Evolutionary conservation across 2,888 invertebrate genomes (phyloP), one percentile per base, ranked within the genome.

Genomic region (Cataglyphis altisquamis): DNA sequence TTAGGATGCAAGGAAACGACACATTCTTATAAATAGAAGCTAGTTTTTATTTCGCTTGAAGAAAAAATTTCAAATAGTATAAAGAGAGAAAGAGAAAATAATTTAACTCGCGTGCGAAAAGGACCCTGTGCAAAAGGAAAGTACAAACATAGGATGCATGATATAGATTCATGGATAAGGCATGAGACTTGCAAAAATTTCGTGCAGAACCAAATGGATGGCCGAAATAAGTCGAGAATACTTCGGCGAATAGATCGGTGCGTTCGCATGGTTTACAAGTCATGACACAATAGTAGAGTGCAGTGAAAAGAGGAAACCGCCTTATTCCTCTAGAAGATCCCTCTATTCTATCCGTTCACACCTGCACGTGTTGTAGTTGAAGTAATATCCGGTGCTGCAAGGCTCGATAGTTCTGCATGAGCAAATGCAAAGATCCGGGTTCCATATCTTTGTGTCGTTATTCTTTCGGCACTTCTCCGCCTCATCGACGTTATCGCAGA

Each of bases 301-400:
- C 80, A 86, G 84, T 82, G 48, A 82, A 78, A 85, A 57, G 66
- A 62, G 48, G 75, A 55, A 67, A 72, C 60, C 83, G 70, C 62
- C 70, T 77, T 80, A 85, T 84, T 82, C 74, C 85, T 80, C 32
- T 86, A 85, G 67, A 72, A 72, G 82, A 57, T 70, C 9, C 57
- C 67, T 66, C 62, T 86, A 85, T 63, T 84, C 41, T 60, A 84
- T 90, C 78, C 89, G 87, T 84, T 94, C 94, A 93, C 96, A 96
- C 95, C 95, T 95, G 95, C 96, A 97, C 85, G 95, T 94, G 57
- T 95, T 94, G 75, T 95, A 95, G 92, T 97, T 96, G 92, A 96
- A 97, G 86, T 94, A 95, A 78, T 95, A 96, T 64, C 97, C 97
- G 2, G 96, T 96, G 36, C 96, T 96, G 93, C 97, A 97, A 55